Evolutionary conservation across 2,113 vertebrate genomes (phyloP), one percentile per base, ranked within the genome.

Genomic region (Atrichornis clamosus): DNA sequence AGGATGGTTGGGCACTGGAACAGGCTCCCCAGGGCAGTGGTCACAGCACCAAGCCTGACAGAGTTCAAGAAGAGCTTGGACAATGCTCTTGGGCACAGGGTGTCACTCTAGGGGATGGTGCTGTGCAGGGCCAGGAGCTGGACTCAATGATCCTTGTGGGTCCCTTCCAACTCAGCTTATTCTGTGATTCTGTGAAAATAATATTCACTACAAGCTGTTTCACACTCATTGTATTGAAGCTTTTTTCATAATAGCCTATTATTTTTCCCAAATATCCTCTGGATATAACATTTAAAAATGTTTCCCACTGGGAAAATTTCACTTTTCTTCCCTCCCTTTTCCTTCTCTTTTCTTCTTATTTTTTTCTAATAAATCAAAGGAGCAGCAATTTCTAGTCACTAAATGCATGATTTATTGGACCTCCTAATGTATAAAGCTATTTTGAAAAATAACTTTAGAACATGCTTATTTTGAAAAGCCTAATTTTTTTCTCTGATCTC

Each of bases 371-470:
- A 75, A 68, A 87, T 62, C 77, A 76, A 81, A 64, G 35, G 2
- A 72, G 8, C 15, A 79, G 58, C 16, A 58, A 86, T 65, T 92
- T 86, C 10, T 39, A 92, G 39, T 62, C 84, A 84, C 35, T 81
- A 84, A 89, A 39, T 3, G 2, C 15, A 59, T 39, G 13, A 67
- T 44, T 88, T 77, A 83, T 24, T 59, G 30, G 39, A 74, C 26
- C 18, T 32, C 26, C 84, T 55, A 87, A 89, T 1, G 2, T 47
- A 86, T 22, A 80, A 69, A 21, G 32, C 10, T 84, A 26, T 67
- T 89, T 42, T 47, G 73, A 92, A 95, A 92, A 89, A 86, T 78
- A 90, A 78, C 39, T 81, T 92, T 21, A 53, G 49, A 84, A 75
- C 15, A 73, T 20, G 22, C 22, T n/a, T 78, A 63, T 83, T 95